Evolutionary conservation across 1,140 invertebrate genomes (phyloP), one percentile per base, ranked within the genome.

Genomic region (Chironomus striatipennis): DNA sequence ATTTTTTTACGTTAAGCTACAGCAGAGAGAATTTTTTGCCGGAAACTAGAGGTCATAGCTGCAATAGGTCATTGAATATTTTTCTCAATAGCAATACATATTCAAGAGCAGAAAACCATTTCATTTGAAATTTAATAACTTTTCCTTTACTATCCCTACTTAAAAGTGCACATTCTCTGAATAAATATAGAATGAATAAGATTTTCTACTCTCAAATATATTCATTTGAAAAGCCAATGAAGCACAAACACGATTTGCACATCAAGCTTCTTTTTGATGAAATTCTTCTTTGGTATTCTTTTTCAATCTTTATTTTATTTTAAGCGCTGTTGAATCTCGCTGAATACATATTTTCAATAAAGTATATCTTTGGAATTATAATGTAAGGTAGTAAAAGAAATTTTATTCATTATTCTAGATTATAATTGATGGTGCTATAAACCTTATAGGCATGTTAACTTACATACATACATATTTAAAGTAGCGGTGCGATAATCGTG

Each of bases 41-140:
- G 65, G 65, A 70, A 70, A 70, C 65, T 70, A 70, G 65, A 70
- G 65, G 65, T 70, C 65, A 70, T 57, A 21, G 65, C 65, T 17
- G 18, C 65, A 70, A 70, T 70, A 21, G 65, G 65, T 70, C 65
- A 70, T 34, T 34, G 24, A 1, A 57, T 70, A 21, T 21, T 17
- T 70, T 67, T 67, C 64, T 18, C 47, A 57, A 57, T 15, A 12
- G 47, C 47, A 70, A 70, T 18, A 10, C 18, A 20, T 21, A 70
- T 70, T 17, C 65, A 17, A 70, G 17, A 70, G 20, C 20, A 70
- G 7, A 70, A 67, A 70, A 20, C 9, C n/a, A 67, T 67, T 67
- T 67, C 10, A 57, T 57, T 57, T 57, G 47, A 20, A 70, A 20
- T 21, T 20, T 70, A 70, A 70, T 70, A 70, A 70, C 65, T 70